Base-by-base conservation (phyloP, 2,113 vertebrate genomes). In the Piaya cayana region DNA sequence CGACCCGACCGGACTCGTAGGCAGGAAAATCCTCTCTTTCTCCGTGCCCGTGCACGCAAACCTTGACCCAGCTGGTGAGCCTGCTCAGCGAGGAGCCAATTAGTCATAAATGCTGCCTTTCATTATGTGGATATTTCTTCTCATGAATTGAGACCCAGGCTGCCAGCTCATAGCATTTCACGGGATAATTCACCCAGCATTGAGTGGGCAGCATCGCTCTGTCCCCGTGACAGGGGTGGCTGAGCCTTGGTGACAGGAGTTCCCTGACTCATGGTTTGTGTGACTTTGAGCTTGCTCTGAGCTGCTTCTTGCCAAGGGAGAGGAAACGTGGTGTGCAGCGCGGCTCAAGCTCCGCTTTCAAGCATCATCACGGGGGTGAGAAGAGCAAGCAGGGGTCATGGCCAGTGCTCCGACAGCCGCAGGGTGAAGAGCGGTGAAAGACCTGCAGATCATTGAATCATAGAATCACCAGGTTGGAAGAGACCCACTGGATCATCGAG, bases 241-340 rank as follows among this genome's bases (percentile, higher is more conserved):
- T 72, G 62, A 4, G 0, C 14, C 6, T 27, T 0, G 0, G 36
- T 32, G 50, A 37, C 0, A 0, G 49, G 37, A 34, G 6, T 58
- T 42, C 58, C 29, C 45, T 91, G 32, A 63, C 62, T 79, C 36
- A 7, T 4, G 32, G 13, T 71, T 84, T 79, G 5, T 37, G 27
- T 1, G 11, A 19, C 18, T 21, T 30, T 32, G 45, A 47, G 37
- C 26, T 88, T 37, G 11, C 50, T 22, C 64, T 47, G 34, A 52
- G 68, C 26, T 88, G 47, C 13, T 76, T 90, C 77, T 65, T 2
- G 4, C 10, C 3, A 1, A 70, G 34, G 43, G 29, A 93, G 17
- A 39, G 42, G 69, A 80, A 87, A 34, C 0, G 2, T 34, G 5
- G 69, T 63, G 59, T 34, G 82, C 88, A 88, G 0, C 0, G 4